Conservation (phyloP, 1,140 invertebrate genomes). For the Metopolophium dirhodum region DNA sequence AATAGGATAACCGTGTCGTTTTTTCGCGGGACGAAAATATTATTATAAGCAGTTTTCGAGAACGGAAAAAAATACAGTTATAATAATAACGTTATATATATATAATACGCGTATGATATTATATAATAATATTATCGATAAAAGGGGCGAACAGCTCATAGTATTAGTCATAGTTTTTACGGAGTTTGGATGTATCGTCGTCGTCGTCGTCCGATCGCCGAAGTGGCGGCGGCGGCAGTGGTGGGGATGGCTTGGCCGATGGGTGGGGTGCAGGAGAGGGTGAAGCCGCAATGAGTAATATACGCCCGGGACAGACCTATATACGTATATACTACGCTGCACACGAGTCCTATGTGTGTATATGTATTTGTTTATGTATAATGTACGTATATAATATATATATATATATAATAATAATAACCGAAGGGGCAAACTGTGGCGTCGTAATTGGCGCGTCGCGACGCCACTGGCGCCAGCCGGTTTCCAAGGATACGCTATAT, state of each 20-base stretch:
- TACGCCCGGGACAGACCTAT: constrained; percentile 25
- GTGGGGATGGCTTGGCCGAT: not conserved
- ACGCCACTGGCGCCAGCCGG: constrained; percentile 55
- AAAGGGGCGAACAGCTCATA: not conserved
- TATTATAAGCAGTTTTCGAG: not conserved
- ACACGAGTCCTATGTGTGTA: not conserved
- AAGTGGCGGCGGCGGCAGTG: not conserved
- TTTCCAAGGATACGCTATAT: constrained; percentile 52
- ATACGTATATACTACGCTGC: not conserved
- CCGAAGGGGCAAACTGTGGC: constrained; percentile 50
- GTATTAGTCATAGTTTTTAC: constrained; percentile 33
- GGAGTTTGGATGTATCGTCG: not conserved
- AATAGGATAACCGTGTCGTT: not conserved
- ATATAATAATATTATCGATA: not conserved
- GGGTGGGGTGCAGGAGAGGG: not conserved
- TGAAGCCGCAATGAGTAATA: constrained; percentile 34
- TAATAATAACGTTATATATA: not conserved
- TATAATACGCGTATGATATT: no score
- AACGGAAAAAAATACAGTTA: not conserved
- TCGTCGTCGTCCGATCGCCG: not conserved
- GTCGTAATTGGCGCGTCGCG: constrained; percentile 56
- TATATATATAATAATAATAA: not conserved
- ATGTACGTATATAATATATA: not conserved
- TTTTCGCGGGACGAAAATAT: not conserved
- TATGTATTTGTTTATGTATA: not conserved